Percentiles rank a stretch among this genome's conserved stretches.
These are phyloP conservation scores for Sclerurus mexicanus DNA, from an alignment of 2,113 vertebrate genomes.

Conservation along the genomic window DNA sequence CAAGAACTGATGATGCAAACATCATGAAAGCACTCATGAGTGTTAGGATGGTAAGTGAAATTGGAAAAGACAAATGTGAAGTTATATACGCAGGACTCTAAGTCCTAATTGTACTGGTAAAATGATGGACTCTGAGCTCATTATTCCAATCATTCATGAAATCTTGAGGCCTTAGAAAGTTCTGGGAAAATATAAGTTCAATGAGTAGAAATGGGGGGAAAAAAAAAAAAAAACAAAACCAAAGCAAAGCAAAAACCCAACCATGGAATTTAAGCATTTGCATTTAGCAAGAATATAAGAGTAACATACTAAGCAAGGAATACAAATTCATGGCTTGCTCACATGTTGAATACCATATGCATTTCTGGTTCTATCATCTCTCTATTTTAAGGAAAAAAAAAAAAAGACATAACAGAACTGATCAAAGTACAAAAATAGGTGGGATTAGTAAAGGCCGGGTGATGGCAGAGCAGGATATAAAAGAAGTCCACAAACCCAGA, in stretches of 20 bases:
- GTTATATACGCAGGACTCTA: neutral
- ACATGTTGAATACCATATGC: rapidly evolving
- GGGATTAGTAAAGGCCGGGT: neutral
- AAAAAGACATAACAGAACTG: neutral
- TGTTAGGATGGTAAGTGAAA: neutral
- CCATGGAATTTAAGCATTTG: neutral
- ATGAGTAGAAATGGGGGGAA: neutral
- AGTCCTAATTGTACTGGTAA: neutral
- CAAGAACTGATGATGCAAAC: neutral
- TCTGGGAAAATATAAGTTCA: neutral
- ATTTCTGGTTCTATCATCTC: neutral
- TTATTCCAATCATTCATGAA: neutral
- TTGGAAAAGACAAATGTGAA: neutral
- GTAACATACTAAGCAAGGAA: neutral
- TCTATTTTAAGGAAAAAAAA: neutral
- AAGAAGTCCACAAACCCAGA: neutral
- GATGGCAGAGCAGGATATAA: neutral
- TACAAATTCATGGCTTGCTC: neutral
- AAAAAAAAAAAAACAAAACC: neutral
- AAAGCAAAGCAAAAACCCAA: neutral
- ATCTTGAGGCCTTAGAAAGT: neutral
- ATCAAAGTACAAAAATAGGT: neutral
- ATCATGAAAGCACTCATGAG: neutral
- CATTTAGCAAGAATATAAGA: neutral
- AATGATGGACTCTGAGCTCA: neutral